These are phyloP conservation scores for Augiades crinisus DNA, from an alignment of 2,888 invertebrate genomes.

Conservation along the genomic window DNA sequence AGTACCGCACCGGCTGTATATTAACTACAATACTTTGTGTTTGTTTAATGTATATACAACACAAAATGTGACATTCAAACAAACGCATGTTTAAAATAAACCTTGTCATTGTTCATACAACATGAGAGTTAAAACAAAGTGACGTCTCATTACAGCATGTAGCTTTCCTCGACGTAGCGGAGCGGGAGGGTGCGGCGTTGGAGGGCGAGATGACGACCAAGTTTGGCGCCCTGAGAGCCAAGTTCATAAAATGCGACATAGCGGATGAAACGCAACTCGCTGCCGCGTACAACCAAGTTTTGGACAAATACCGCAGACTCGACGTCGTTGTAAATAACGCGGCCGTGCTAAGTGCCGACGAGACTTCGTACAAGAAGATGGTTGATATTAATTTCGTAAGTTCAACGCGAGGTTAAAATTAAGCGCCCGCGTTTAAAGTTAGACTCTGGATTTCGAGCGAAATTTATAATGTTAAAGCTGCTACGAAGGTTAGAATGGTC, in stretches of 20 bases:
- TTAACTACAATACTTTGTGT: no score
- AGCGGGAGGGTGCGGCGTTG: conserved; percentile 54
- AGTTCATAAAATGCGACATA: conserved; percentile 72
- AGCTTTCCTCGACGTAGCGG: conserved; percentile 62
- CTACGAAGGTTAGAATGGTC: no score
- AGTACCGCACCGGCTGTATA: no score
- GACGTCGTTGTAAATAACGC: conserved; percentile 68
- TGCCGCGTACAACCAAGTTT: conserved; percentile 56
- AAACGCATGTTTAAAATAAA: no score
- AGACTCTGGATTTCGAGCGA: neutral
- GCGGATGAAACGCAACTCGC: conserved; percentile 54
- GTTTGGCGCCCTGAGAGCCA: conserved; percentile 66
- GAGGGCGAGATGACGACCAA: conserved; percentile 57
- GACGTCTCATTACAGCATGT: conserved; percentile 53
- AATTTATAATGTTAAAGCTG: no score
- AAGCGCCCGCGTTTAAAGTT: neutral
- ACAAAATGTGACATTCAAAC: no score
- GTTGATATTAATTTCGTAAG: conserved; percentile 69
- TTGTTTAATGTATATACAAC: no score
- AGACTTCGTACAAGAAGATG: conserved; percentile 48
- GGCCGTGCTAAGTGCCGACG: conserved; percentile 51
- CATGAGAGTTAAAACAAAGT: neutral
- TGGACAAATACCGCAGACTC: conserved; percentile 62
- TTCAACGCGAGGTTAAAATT: conserved; percentile 27
- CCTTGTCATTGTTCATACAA: no score